Percentiles rank a stretch among this genome's conserved stretches.
These are phyloP conservation scores for Leptodactylus fuscus DNA, from an alignment of 2,113 vertebrate genomes.

Conservation along the genomic window DNA sequence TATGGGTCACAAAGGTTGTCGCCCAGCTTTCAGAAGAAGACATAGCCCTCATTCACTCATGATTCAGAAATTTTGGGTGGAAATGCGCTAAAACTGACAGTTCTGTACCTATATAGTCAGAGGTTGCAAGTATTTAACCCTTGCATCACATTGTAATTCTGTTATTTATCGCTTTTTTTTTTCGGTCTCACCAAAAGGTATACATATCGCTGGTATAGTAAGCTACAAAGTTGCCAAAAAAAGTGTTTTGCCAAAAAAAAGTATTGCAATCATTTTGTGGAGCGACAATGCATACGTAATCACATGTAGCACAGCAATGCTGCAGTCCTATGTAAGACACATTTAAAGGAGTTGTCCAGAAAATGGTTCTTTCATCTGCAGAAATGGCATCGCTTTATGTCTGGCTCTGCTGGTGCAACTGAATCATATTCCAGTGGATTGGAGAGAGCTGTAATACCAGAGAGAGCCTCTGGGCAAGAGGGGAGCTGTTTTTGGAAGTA, in stretches of 20 bases:
- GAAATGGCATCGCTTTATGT: no score
- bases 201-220: not conserved
- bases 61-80: not conserved
- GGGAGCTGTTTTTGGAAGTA: not conserved
- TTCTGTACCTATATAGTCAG: not conserved
- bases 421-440: no score
- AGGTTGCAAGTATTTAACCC: not conserved
- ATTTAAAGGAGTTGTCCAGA: not conserved
- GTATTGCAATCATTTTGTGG: not conserved
- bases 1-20: no score
- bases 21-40: not conserved
- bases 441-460: not conserved
- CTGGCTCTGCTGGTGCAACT: no score
- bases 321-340: not conserved
- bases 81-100: not conserved
- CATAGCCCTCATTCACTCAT: no score
- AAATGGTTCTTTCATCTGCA: not conserved
- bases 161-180: not conserved
- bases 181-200: not conserved
- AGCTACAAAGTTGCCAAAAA: not conserved
- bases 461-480: not conserved
- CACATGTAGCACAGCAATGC: not conserved
- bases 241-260: conserved; percentile 8
- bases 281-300: no score
- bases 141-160: not conserved